phyloP scores from a whole-genome alignment of 2,888 invertebrate species.

The Drosophila dives region DNA sequence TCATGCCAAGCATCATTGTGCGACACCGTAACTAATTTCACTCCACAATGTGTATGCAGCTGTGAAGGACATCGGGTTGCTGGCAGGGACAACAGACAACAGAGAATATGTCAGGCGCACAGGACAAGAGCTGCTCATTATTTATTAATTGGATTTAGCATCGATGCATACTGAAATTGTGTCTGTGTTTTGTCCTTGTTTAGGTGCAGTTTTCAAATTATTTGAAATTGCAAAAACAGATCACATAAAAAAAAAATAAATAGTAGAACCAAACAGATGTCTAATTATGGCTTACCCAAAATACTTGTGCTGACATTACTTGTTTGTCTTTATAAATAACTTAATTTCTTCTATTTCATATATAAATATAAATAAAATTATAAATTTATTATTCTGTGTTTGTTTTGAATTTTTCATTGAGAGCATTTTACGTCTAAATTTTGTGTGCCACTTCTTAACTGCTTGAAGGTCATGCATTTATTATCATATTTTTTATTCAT shows the following conservation, averaged over 20 bases:
- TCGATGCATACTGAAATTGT: slow-evolving; percentile 41
- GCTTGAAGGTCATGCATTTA: not conserved
- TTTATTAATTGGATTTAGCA: slow-evolving; percentile 70
- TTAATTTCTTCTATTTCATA: not conserved
- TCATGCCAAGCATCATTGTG: slow-evolving; percentile 60
- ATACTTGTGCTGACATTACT: not conserved
- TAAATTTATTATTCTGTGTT: slow-evolving; percentile 11
- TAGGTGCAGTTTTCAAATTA: slow-evolving; percentile 28
- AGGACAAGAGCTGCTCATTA: slow-evolving; percentile 53
- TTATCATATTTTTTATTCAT: too few relatives aligned
- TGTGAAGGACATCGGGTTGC: slow-evolving; percentile 56
- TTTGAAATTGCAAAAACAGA: slow-evolving; percentile 23
- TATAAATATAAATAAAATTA: not conserved
- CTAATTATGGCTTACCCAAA: not conserved
- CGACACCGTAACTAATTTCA: slow-evolving; percentile 77
- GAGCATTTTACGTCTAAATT: slow-evolving; percentile 36
- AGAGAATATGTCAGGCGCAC: slow-evolving; percentile 46
- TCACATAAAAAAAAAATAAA: slow-evolving; percentile 8
- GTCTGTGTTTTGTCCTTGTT: not conserved
- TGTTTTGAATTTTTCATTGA: slow-evolving; percentile 15
- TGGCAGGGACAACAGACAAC: slow-evolving; percentile 24
- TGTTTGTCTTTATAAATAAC: slow-evolving; percentile 16
- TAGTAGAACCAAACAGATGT: not conserved
- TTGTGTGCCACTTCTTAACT: not conserved
- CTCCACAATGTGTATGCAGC: slow-evolving; percentile 26